Evolutionary conservation across 2,797 vertebrate genomes (phyloP), one percentile per base, ranked within the genome.

Genomic region (Phyllotis vaccarum): DNA sequence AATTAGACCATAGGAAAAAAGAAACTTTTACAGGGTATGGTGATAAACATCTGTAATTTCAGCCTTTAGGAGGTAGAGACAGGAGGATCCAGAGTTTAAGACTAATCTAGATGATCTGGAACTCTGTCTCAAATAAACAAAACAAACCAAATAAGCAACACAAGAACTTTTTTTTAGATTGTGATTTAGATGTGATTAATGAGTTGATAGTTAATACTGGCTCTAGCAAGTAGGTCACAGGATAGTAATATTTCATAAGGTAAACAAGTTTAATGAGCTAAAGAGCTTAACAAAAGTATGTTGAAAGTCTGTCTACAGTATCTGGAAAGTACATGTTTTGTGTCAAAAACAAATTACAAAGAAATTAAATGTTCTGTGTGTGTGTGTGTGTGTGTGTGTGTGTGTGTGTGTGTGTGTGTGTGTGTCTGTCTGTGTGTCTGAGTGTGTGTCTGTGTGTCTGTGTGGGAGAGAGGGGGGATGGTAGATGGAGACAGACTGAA

Each of bases 341-440:
- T 12, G 85, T 83, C 14, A 72, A 46, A 74, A 94, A 52, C 54
- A 43, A 93, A 78, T 76, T 60, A 70, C 54, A 37, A 88, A 90
- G 22, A 68, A 74, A 86, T 52, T 40, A 74, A 79, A 89, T 91
- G 19, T n/a, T n/a, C n/a, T n/a, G 46, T 49, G 46, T 49, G 46
- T 49, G 46, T 49, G 46, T 49, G 46, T 49, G 46, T 49, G 46
- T 49, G 46, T 49, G n/a, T n/a, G n/a, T n/a, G n/a, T n/a, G n/a
- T n/a, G n/a, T n/a, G n/a, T n/a, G n/a, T n/a, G 46, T 49, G 46
- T 49, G 46, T 49, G 46, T 49, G 46, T 49, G 46, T 49, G 46
- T 49, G 46, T 49, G 46, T 49, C 13, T 68, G 54, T 54, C 6
- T 54, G 14, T 54, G 54, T 54, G 54, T 54, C 6, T 62, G 24